phyloP scores from a whole-genome alignment of 2,888 invertebrate genomes.

The Nipponacmea schrenckii region DNA sequence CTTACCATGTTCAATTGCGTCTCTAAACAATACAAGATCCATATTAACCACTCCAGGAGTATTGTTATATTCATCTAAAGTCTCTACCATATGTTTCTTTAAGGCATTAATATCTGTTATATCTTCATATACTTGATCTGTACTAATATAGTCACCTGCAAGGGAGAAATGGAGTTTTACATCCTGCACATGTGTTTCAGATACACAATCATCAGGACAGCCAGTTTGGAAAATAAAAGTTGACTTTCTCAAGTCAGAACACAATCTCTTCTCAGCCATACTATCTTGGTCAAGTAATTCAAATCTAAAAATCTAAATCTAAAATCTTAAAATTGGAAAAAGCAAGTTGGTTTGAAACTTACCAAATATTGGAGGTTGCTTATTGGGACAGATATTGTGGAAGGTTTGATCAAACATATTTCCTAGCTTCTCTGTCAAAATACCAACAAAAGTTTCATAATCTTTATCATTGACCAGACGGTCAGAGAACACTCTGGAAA shows the following conservation, averaged over 20 bases:
- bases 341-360: slow-evolving; percentile 33
- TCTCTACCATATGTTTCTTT: slow-evolving; percentile 72
- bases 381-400: slow-evolving; percentile 80
- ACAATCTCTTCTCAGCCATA: no score
- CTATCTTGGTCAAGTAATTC: no score
- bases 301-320: no score
- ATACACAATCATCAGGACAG: neutral
- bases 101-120: slow-evolving; percentile 75
- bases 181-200: neutral
- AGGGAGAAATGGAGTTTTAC: neutral
- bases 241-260: neutral
- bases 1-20: slow-evolving; percentile 82
- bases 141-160: slow-evolving; percentile 83
- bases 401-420: slow-evolving; percentile 83
- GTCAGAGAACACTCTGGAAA: slow-evolving; percentile 81
- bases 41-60: slow-evolving; percentile 82
- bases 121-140: slow-evolving; percentile 83
- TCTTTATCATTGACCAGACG: slow-evolving; percentile 84
- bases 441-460: slow-evolving; percentile 79
- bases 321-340: no score
- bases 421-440: slow-evolving; percentile 81
- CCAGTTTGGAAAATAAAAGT: slow-evolving; percentile 13
- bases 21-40: slow-evolving; percentile 86
- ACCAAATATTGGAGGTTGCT: slow-evolving; percentile 75
- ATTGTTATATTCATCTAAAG: slow-evolving; percentile 83